Percentiles rank a stretch among this genome's conserved stretches.
Evolutionary conservation across 2,113 vertebrate species (phyloP).

Genomic region (Camelus bactrianus): DNA sequence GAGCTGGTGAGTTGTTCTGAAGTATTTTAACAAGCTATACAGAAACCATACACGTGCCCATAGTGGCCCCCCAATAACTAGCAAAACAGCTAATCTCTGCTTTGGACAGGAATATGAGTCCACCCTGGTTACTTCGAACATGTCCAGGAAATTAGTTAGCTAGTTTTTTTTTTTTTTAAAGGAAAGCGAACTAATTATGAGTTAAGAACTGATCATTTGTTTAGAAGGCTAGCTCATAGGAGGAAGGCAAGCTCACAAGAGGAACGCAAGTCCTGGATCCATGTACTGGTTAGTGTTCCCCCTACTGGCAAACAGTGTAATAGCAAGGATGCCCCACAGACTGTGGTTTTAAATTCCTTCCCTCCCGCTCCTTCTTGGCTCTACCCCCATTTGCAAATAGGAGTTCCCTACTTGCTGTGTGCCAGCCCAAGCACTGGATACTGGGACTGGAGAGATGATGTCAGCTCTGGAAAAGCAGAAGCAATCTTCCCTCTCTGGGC

Average conservation of each 20-base stretch:
- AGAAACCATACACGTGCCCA: background rate
- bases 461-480: conserved; percentile 45
- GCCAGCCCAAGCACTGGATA: background rate
- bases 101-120: background rate
- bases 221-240: background rate
- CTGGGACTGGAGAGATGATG: background rate
- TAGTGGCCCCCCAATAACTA: background rate
- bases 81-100: background rate
- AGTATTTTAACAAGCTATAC: background rate
- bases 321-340: background rate
- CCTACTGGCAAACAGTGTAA: background rate
- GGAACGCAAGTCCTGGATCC: background rate
- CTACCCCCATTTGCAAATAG: background rate
- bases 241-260: background rate
- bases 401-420: background rate
- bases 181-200: background rate
- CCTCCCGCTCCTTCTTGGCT: background rate
- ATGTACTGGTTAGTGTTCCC: background rate
- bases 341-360: background rate
- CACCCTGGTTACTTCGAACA: background rate
- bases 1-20: background rate
- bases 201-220: background rate
- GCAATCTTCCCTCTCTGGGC: background rate
- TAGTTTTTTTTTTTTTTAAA: background rate
- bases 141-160: background rate